These are phyloP conservation scores for Junco hyemalis DNA, from an alignment of 2,113 vertebrate genomes.

Conservation along the genomic window DNA sequence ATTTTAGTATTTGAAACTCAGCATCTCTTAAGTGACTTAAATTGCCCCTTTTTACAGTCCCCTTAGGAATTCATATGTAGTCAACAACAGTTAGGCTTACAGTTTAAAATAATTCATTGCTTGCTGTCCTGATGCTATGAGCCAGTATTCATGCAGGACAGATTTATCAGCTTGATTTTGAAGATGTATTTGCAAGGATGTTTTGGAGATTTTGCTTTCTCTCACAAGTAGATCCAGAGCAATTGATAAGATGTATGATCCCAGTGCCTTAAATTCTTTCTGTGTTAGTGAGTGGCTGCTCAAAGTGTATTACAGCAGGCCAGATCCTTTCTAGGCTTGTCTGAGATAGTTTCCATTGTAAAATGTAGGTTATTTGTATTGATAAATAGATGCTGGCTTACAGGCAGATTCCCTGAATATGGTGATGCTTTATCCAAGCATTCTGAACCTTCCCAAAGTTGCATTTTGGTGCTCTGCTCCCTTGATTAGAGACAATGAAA, in stretches of 20 bases:
- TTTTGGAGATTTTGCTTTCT: background rate
- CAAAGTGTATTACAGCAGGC: background rate
- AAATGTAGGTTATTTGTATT: background rate
- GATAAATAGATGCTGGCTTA: background rate
- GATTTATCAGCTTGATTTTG: background rate
- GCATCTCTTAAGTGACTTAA: background rate
- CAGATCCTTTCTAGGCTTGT: background rate
- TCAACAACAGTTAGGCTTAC: background rate
- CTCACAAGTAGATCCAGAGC: background rate
- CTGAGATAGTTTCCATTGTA: background rate
- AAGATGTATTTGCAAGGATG: background rate
- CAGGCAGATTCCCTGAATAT: background rate
- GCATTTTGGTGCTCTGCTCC: fast-evolving
- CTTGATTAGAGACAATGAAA: background rate
- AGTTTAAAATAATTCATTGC: background rate
- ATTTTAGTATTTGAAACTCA: background rate
- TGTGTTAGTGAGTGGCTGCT: background rate
- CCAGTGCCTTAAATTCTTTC: background rate
- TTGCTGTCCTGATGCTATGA: background rate
- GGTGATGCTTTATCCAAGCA: background rate
- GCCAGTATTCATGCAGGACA: background rate
- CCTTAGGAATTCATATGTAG: background rate
- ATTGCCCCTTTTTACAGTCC: background rate
- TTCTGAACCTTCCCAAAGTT: background rate
- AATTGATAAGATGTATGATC: background rate